These are phyloP conservation scores for Meteorus colon DNA, from an alignment of 2,888 invertebrate genomes.

Conservation along the genomic window DNA sequence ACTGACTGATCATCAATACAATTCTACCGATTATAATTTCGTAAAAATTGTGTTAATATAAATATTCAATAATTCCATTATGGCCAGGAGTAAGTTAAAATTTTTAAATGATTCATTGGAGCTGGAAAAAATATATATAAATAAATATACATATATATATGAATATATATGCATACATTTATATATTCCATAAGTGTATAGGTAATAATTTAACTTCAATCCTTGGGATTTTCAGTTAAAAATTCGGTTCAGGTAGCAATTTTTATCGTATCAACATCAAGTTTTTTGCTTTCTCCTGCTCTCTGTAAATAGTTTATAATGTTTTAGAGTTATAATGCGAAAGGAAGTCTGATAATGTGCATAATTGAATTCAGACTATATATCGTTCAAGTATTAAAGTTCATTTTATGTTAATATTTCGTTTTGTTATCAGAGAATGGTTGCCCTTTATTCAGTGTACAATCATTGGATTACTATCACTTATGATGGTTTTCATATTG, in stretches of 20 bases:
- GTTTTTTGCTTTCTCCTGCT: not conserved
- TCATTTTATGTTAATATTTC: not conserved
- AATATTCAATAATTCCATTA: not conserved
- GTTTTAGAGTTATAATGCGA: not conserved
- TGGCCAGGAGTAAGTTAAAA: not conserved
- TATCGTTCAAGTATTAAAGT: not conserved
- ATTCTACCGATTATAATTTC: too few relatives aligned
- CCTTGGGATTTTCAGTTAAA: not conserved
- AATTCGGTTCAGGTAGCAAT: not conserved
- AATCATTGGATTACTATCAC: not conserved
- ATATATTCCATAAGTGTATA: not conserved
- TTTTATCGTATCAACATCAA: not conserved
- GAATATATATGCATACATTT: not conserved
- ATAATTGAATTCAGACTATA: not conserved
- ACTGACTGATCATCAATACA: not conserved
- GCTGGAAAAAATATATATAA: not conserved
- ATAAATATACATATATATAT: not conserved
- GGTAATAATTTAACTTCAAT: not conserved
- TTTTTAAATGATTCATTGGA: not conserved
- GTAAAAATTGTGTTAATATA: not conserved
- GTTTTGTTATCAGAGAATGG: not conserved
- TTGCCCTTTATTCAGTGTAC: not conserved
- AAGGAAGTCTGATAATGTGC: not conserved
- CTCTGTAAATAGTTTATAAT: constrained; percentile 5
- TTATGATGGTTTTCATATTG: not conserved